These are phyloP conservation scores for Tricholauxania praeusta DNA, from an alignment of 2,888 invertebrate genomes.

Conservation along the genomic window DNA sequence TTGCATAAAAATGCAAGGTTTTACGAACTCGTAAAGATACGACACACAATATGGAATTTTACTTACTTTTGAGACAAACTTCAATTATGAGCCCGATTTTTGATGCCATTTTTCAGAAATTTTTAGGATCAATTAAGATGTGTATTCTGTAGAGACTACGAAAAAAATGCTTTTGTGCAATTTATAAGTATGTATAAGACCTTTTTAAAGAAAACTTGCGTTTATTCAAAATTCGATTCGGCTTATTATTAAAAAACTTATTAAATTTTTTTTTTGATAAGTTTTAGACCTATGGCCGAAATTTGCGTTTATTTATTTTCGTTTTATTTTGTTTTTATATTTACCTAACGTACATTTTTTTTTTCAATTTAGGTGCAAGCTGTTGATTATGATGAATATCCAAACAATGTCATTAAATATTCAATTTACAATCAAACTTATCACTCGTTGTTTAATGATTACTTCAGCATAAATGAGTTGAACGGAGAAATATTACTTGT, in stretches of 20 bases:
- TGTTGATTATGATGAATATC: constrained; percentile 82
- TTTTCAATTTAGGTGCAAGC: constrained; percentile 49
- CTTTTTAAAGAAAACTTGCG: too few species aligned
- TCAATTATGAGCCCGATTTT: too few species aligned
- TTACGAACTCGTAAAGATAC: too few species aligned
- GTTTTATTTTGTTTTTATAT: neutral
- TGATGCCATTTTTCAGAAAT: too few species aligned
- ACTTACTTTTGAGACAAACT: too few species aligned
- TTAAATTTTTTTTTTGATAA: neutral
- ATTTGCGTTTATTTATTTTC: neutral
- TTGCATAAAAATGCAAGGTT: too few species aligned
- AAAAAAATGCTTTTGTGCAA: too few species aligned
- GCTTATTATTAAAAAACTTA: neutral
- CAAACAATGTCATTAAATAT: constrained; percentile 79
- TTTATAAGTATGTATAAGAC: too few species aligned
- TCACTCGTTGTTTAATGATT: constrained; percentile 73
- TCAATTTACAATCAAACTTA: constrained; percentile 78
- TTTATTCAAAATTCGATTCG: neutral
- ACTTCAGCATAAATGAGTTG: constrained; percentile 80
- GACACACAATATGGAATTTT: too few species aligned
- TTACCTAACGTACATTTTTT: constrained; percentile 27
- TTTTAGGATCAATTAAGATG: too few species aligned
- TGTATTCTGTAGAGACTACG: too few species aligned
- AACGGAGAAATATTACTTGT: constrained; percentile 81
- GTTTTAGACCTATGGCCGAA: too few species aligned